These are phyloP conservation scores for Tinea semifulvella DNA, from an alignment of 2,888 invertebrate species.

Conservation along the genomic window DNA sequence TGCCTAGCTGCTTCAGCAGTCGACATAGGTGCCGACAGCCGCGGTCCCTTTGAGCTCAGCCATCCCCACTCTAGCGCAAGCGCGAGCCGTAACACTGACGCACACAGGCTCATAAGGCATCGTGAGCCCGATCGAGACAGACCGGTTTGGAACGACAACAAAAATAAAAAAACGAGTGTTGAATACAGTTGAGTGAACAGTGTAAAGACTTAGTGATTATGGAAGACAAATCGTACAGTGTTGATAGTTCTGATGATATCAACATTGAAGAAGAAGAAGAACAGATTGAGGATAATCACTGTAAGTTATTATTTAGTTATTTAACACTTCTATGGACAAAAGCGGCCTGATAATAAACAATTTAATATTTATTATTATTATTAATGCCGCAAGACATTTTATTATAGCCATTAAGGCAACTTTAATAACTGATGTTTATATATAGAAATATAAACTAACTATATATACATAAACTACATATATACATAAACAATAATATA, in stretches of 20 bases:
- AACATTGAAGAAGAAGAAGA: constrained; percentile 60
- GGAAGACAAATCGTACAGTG: constrained; percentile 62
- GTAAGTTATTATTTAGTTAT: constrained; percentile 31
- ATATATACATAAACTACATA: too few species aligned
- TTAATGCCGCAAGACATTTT: too few species aligned
- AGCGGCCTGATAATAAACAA: too few species aligned
- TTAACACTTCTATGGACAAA: not conserved
- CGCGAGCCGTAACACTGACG: constrained; percentile 42
- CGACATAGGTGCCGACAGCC: constrained; percentile 52
- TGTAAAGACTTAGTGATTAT: constrained; percentile 50
- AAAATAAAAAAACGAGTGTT: constrained; percentile 27
- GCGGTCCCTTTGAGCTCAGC: constrained; percentile 58
- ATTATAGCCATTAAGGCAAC: too few species aligned
- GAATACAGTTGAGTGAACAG: constrained; percentile 24
- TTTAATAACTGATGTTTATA: too few species aligned
- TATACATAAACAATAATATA: too few species aligned
- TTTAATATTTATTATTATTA: too few species aligned
- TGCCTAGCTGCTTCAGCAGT: constrained; percentile 58
- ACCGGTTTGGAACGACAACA: constrained; percentile 54
- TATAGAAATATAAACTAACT: too few species aligned
- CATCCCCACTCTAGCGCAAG: constrained; percentile 21
- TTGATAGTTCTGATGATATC: constrained; percentile 61
- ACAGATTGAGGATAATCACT: constrained; percentile 50
- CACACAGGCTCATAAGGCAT: constrained; percentile 61
- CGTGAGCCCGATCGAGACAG: constrained; percentile 60